Conservation (phyloP, 1,140 invertebrate genomes). For the Drosophila watanabei region DNA sequence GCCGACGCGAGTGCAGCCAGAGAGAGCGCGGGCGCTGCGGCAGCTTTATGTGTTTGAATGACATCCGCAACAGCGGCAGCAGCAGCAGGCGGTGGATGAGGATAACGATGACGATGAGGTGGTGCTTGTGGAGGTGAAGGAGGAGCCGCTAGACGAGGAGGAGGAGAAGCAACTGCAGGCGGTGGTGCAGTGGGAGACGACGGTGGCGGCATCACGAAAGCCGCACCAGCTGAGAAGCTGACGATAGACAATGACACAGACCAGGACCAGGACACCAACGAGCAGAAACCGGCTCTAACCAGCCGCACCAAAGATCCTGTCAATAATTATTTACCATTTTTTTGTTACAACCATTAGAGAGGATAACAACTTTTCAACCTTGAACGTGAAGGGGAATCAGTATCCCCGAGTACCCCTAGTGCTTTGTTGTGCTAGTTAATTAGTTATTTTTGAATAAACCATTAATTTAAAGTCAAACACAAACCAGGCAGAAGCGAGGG, state of each 20-base stretch:
- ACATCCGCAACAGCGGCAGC: conserved; percentile 17
- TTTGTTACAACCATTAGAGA: conserved; percentile 46
- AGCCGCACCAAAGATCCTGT: conserved; percentile 72
- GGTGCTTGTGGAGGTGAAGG: conserved; percentile 10
- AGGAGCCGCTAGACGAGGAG: conserved; percentile 5
- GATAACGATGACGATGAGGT: neutral
- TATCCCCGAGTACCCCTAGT: neutral
- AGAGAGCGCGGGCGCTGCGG: conserved; percentile 63
- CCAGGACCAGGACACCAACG: conserved; percentile 10
- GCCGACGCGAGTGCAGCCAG: conserved; percentile 68
- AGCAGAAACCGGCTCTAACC: conserved; percentile 13
- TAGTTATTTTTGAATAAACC: conserved; percentile 44
- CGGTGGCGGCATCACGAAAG: neutral
- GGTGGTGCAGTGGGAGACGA: conserved; percentile 37
- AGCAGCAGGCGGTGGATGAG: neutral
- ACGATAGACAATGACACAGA: conserved; percentile 32
- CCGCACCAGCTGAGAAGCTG: conserved; percentile 42
- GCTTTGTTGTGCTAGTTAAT: conserved; percentile 65
- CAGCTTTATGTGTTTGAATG: conserved; percentile 71
- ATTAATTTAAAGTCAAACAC: conserved; percentile 43
- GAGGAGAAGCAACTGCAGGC: conserved; percentile 39
- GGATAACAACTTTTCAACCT: neutral
- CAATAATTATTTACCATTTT: conserved; percentile 50
- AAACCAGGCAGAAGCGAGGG: conserved; percentile 2
- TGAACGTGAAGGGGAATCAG: neutral